These are phyloP conservation scores for Noturus placidus DNA, from an alignment of 2,113 vertebrate genomes.

Conservation along the genomic window DNA sequence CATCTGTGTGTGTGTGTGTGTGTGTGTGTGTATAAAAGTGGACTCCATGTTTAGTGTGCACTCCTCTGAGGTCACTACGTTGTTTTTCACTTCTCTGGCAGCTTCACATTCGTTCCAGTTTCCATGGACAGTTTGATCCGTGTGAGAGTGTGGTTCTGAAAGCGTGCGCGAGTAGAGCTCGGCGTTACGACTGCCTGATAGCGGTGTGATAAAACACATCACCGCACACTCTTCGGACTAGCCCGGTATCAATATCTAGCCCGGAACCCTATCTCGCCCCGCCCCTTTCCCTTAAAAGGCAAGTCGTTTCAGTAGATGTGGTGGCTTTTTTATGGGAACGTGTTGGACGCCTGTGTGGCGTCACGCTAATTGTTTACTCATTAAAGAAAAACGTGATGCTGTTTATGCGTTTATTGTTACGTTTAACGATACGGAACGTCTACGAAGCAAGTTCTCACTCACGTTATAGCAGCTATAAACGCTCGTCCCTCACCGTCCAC, in stretches of 20 bases:
- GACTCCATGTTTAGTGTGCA: neutral
- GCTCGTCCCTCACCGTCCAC: too few species aligned
- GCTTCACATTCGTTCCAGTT: neutral
- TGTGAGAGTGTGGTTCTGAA: neutral
- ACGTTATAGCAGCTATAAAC: too few species aligned
- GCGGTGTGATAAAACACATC: neutral
- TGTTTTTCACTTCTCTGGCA: neutral
- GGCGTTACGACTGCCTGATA: neutral
- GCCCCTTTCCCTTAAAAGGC: neutral
- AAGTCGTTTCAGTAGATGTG: too few species aligned
- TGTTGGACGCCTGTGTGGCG: too few species aligned
- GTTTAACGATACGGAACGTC: too few species aligned
- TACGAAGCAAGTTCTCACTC: too few species aligned
- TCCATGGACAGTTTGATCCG: neutral
- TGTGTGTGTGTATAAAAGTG: neutral
- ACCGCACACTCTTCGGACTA: neutral
- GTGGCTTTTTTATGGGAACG: too few species aligned
- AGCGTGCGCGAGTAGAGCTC: too few species aligned
- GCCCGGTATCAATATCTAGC: neutral
- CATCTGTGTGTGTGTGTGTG: neutral
- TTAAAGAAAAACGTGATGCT: too few species aligned
- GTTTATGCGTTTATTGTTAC: too few species aligned
- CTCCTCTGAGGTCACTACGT: neutral
- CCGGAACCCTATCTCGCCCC: neutral
- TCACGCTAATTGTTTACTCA: too few species aligned